Base-by-base conservation (phyloP, 1,140 invertebrate species). In the Brachionus sp. region DNA sequence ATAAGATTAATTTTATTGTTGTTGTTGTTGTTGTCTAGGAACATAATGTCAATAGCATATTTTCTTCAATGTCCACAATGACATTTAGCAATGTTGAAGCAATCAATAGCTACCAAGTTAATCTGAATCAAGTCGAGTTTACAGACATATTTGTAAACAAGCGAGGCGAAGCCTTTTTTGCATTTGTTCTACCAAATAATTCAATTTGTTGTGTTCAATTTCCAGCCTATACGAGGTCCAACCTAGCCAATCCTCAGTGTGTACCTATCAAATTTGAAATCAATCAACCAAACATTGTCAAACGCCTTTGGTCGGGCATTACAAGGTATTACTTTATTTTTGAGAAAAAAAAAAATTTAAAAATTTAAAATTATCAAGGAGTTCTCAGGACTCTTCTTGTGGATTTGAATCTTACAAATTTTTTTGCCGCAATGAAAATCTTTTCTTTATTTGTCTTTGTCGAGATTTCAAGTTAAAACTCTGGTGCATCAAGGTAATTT, bases 341-440 rank as follows among this genome's bases (percentile, higher is more conserved):
- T 53, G 13, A 44, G n/a, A 44, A 44, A 44, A 44, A 44, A 44
- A 3, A 5, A 46, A 46, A 46, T 13, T 3, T 46, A 53, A 77
- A 53, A 44, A n/a, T n/a, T n/a, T n/a, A n/a, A n/a, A n/a, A n/a
- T 6, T 5, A 10, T 68, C 12, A 7, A 73, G 68, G n/a, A 37
- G 42, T 25, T 25, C 50, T 10, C 77, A 80, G 3, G 77, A 66
- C 13, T 23, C 35, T 5, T 75, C 70, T 33, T n/a, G 35, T 33
- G 77, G 77, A 9, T 80, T 80, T 80, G 77, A 62, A 29, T 62
- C 77, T 25, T 62, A 62, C 33, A 80, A 80, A 80, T 80, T 80
- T 44, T 80, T 80, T 66, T 37, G 5, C 9, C 39, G 12, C 4
- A 57, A 66, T 66, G 77, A 80, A 7, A 37, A 39, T 19, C 16